Evolutionary conservation across 2,888 invertebrate species (phyloP), one percentile per base, ranked within the genome.

Genomic region (Heliconius sara): DNA sequence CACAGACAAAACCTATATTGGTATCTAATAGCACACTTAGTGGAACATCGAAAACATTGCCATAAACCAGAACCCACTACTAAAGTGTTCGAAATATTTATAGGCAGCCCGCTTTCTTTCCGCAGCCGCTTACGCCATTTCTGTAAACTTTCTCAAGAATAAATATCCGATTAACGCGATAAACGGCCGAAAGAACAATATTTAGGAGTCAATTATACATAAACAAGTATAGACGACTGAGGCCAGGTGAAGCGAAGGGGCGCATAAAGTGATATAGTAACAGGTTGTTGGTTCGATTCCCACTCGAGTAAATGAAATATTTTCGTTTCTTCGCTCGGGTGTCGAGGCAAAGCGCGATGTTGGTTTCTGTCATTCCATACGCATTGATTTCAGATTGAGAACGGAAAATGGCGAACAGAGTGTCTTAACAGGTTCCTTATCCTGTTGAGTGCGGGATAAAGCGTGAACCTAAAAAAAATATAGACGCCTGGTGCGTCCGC

Each of bases 161-260:
- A 94, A 93, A 93, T 89, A 93, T 92, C 91, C 86, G 90, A 89
- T 91, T 89, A 89, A 92, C 88, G 87, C 90, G 91, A 93, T 92
- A 91, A 90, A 92, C 89, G 91, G 88, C 88, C 89, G 76, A 92
- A 93, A 92, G 90, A 91, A 92, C 88, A 87, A 91, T 92, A 92
- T 94, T 94, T 94, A 94, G 90, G 89, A 93, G 92, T 91, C 90
- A 92, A 94, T 93, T 92, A 92, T 89, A 89, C 89, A 90, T 91
- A 92, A 91, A 92, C 90, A 91, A 90, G 90, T 89, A 88, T 88
- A 88, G 89, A 91, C 90, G 52, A 52, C 7, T 52, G 52, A 7
- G 19, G 88, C 89, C 90, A 85, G 89, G 89, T 85, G 90, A 19
- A 2, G 52, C 52, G 7, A 1, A 22, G 19, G 52, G 52, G 3